Percentiles rank a stretch among this genome's conserved stretches.
phyloP scores from a whole-genome alignment of 2,113 vertebrate genomes.

The Etia nguti region DNA sequence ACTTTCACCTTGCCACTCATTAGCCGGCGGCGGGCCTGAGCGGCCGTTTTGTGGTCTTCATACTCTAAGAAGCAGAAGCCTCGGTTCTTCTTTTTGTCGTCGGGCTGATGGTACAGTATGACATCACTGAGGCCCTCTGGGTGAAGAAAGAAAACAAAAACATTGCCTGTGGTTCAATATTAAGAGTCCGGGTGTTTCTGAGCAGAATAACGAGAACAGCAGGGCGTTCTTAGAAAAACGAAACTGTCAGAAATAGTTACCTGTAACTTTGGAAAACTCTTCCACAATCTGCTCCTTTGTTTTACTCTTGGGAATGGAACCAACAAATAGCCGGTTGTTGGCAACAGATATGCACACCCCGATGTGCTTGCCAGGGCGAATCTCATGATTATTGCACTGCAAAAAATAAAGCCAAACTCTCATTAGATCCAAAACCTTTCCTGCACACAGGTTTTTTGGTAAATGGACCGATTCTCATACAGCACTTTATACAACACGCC shows the following conservation, averaged over 20 bases:
- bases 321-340: conserved; percentile 98
- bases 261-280: conserved; percentile 98
- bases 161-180: background rate
- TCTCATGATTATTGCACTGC: conserved; percentile 98
- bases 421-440: background rate
- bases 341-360: conserved; percentile 98
- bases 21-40: conserved; percentile 91
- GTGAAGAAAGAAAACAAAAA: background rate
- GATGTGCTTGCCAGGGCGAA: conserved; percentile 95
- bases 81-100: conserved; percentile 97
- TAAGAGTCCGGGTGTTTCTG: background rate
- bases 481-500: background rate
- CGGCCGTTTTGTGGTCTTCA: conserved; percentile 97
- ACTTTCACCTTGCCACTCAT: conserved; percentile 99
- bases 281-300: conserved; percentile 99
- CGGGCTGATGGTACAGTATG: conserved; percentile 96
- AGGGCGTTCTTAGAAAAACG: background rate
- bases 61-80: conserved; percentile 99
- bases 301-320: conserved; percentile 99
- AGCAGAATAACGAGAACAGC: background rate
- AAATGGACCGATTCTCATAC: background rate
- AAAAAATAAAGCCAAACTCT: background rate
- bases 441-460: background rate
- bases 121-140: conserved; percentile 97
- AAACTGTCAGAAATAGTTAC: conserved; percentile 54